Percentiles rank a stretch among this genome's conserved stretches.
phyloP scores from a whole-genome alignment of 2,113 vertebrate genomes.

The Brachyhypopomus occidentalis region DNA sequence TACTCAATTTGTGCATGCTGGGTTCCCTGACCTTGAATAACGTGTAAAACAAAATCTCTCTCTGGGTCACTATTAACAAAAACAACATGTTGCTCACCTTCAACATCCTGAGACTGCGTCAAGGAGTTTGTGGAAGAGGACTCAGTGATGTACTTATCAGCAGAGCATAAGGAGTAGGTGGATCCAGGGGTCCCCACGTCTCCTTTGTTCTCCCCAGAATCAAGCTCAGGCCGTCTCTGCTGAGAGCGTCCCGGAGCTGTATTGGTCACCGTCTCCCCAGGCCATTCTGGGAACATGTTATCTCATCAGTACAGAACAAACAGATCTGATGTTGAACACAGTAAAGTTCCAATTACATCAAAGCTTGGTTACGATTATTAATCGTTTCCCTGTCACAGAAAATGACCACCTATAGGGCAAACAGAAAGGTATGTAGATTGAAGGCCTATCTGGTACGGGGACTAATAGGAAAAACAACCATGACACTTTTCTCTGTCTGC shows the following conservation, averaged over 20 bases:
- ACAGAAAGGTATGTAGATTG: not conserved
- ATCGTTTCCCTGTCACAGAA: too few relatives aligned
- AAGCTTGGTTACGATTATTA: too few relatives aligned
- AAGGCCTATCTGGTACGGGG: not conserved
- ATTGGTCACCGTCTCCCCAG: conserved; percentile 53
- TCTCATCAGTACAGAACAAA: not conserved
- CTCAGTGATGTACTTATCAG: conserved; percentile 62
- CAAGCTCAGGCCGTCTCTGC: conserved; percentile 51
- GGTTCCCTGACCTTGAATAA: not conserved
- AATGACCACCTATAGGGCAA: too few relatives aligned
- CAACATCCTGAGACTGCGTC: conserved; percentile 62
- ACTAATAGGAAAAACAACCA: not conserved
- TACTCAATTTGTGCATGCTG: too few relatives aligned
- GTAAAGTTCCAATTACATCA: too few relatives aligned
- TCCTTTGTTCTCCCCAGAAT: conserved; percentile 42
- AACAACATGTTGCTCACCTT: conserved; percentile 63
- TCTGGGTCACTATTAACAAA: too few relatives aligned
- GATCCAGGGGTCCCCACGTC: conserved; percentile 28
- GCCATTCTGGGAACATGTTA: not conserved
- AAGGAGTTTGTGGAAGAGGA: conserved; percentile 57
- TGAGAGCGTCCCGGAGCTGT: conserved; percentile 36
- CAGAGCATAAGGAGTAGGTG: conserved; percentile 57
- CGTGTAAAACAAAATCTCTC: not conserved
- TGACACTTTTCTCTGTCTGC: not conserved
- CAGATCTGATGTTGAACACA: not conserved